Evolutionary conservation across 2,113 vertebrate species (phyloP).

Genomic region (Archocentrus centrarchus): DNA sequence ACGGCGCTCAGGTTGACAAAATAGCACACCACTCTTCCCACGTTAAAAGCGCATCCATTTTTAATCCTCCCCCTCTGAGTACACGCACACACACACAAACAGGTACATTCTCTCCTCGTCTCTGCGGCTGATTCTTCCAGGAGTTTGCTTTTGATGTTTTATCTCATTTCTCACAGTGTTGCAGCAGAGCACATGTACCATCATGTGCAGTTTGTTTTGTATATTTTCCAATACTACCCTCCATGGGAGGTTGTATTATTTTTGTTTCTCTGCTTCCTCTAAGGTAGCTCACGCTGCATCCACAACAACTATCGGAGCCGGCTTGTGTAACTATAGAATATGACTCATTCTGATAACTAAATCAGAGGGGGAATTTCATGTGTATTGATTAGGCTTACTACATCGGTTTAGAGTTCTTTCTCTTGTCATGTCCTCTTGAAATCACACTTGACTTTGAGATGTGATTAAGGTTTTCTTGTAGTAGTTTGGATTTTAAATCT

Average conservation of each 20-base stretch:
- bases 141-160: slow-evolving; percentile 48
- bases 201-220: slow-evolving; percentile 13
- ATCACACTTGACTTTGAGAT: slow-evolving; percentile 20
- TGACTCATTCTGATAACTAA: slow-evolving; percentile 47
- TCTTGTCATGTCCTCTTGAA: not conserved
- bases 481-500: slow-evolving; percentile 3
- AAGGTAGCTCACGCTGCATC: slow-evolving; percentile 9
- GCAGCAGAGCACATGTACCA: slow-evolving; percentile 3
- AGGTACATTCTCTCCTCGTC: not conserved
- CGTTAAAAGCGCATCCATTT: slow-evolving; percentile 65
- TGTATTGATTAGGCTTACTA: slow-evolving; percentile 5
- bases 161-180: slow-evolving; percentile 23
- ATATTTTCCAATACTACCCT: slow-evolving; percentile 5
- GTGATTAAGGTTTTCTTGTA: slow-evolving; percentile 10
- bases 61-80: slow-evolving; percentile 50
- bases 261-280: slow-evolving; percentile 9
- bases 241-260: slow-evolving; percentile 18
- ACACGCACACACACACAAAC: slow-evolving; percentile 1
- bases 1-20: slow-evolving; percentile 52
- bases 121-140: not conserved
- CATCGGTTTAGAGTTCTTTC: not conserved
- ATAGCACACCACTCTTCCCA: slow-evolving; percentile 44
- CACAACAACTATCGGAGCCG: slow-evolving; percentile 7
- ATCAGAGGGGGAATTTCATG: slow-evolving; percentile 7
- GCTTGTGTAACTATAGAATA: slow-evolving; percentile 21